Evolutionary conservation across 2,113 vertebrate species (phyloP).

Genomic region (Rhegmatorhina hoffmannsi): DNA sequence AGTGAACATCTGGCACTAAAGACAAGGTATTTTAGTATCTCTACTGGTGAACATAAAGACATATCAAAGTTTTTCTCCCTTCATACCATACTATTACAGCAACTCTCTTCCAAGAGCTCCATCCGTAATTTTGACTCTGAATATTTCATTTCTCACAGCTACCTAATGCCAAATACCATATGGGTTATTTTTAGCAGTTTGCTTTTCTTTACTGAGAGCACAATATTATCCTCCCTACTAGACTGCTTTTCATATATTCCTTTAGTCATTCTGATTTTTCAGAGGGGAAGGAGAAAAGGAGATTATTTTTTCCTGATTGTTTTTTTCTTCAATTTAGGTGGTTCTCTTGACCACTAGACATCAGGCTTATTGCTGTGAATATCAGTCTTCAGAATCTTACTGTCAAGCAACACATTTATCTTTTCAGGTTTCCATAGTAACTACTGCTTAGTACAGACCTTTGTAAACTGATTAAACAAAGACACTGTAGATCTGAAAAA

Average conservation of each 20-base stretch:
- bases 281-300: accelerated
- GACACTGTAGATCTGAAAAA: not conserved
- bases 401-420: conserved; percentile 26
- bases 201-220: not conserved
- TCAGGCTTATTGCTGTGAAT: not conserved
- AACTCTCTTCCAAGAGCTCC: not conserved
- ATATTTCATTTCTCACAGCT: not conserved
- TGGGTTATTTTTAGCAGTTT: not conserved
- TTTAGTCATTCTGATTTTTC: not conserved
- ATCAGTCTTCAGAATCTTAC: not conserved
- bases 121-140: not conserved
- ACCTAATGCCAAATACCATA: not conserved
- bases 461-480: conserved; percentile 52
- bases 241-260: not conserved
- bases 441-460: not conserved
- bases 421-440: conserved; percentile 64
- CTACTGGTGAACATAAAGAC: not conserved
- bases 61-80: not conserved
- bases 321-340: not conserved
- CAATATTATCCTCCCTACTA: not conserved
- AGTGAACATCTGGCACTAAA: not conserved
- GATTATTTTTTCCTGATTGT: not conserved
- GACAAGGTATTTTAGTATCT: not conserved
- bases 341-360: not conserved
- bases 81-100: not conserved